Evolutionary conservation across 2,888 invertebrate genomes (phyloP).

Genomic region (Oligia strigilis): DNA sequence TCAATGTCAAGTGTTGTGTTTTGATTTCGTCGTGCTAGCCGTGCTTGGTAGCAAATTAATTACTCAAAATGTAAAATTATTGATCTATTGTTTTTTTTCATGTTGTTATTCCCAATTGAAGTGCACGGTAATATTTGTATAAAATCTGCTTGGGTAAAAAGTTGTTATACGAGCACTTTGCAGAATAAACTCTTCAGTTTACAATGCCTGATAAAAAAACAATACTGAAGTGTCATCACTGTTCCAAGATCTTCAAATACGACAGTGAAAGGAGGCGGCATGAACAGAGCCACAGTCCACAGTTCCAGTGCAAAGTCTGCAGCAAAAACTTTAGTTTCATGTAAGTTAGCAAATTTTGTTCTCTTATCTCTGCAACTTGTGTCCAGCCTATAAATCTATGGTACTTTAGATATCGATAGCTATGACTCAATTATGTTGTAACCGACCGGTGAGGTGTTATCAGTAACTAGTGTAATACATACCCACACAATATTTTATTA

Average conservation of each 20-base stretch:
- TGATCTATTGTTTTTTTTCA: neutral
- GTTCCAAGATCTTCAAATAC: slow-evolving; percentile 83
- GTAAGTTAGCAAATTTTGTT: slow-evolving; percentile 75
- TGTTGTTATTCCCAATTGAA: neutral
- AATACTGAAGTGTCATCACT: slow-evolving; percentile 74
- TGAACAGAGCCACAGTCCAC: slow-evolving; percentile 83
- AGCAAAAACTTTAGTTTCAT: slow-evolving; percentile 86
- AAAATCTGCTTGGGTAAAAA: neutral
- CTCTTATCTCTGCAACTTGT: slow-evolving; percentile 30
- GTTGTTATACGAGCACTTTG: neutral
- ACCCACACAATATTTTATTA: slow-evolving; percentile 10
- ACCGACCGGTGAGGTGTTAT: slow-evolving; percentile 21
- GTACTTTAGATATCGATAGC: neutral
- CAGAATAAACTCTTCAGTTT: neutral
- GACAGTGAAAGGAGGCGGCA: slow-evolving; percentile 86
- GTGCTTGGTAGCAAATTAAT: neutral
- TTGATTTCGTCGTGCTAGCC: slow-evolving; percentile 23
- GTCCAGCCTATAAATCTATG: slow-evolving; percentile 24
- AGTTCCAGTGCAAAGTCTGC: slow-evolving; percentile 84
- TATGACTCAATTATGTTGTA: slow-evolving; percentile 33
- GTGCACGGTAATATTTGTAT: neutral
- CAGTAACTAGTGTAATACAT: neutral
- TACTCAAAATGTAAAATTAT: neutral
- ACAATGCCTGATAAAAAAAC: slow-evolving; percentile 59
- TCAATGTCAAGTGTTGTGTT: slow-evolving; percentile 28